phyloP scores from a whole-genome alignment of 2,888 invertebrate species.

The Biston stratarius region DNA sequence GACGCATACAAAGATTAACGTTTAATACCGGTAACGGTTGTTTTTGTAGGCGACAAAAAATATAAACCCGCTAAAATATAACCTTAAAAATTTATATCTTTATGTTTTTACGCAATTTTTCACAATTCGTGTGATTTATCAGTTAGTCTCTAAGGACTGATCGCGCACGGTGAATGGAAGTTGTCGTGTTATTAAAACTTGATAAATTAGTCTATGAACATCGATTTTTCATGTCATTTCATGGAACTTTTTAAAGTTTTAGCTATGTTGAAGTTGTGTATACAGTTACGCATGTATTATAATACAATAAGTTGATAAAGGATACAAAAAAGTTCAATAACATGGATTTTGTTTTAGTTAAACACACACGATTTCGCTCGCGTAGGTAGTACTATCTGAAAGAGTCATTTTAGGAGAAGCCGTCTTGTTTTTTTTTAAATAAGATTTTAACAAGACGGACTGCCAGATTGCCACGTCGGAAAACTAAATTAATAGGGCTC shows the following conservation, averaged over 20 bases:
- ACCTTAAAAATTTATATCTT: slow-evolving; percentile 24
- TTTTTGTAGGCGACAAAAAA: slow-evolving; percentile 38
- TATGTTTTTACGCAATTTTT: slow-evolving; percentile 40
- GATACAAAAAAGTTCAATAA: slow-evolving; percentile 3
- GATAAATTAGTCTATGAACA: slow-evolving; percentile 31
- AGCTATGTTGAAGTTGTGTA: not conserved
- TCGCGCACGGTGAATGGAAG: slow-evolving; percentile 24
- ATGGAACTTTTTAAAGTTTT: slow-evolving; percentile 9
- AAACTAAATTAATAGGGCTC: too few relatives aligned
- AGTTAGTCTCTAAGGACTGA: slow-evolving; percentile 15
- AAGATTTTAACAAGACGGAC: too few relatives aligned
- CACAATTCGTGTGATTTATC: slow-evolving; percentile 42
- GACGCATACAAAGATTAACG: slow-evolving; percentile 39
- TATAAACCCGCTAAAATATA: slow-evolving; percentile 26
- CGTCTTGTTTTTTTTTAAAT: too few relatives aligned
- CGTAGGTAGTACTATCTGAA: too few relatives aligned
- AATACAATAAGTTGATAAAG: slow-evolving; percentile 12
- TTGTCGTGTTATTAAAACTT: slow-evolving; percentile 26
- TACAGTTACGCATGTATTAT: slow-evolving; percentile 3
- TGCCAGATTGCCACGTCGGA: too few relatives aligned
- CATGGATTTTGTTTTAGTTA: slow-evolving; percentile 11
- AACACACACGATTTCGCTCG: too few relatives aligned
- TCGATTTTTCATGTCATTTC: slow-evolving; percentile 26
- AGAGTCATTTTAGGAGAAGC: too few relatives aligned
- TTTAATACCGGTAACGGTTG: slow-evolving; percentile 47